A percentile compares a stretch with the other conserved stretches of the same genome.
Conservation (phyloP, 1,140 invertebrate genomes). For the Heliconius himera region DNA sequence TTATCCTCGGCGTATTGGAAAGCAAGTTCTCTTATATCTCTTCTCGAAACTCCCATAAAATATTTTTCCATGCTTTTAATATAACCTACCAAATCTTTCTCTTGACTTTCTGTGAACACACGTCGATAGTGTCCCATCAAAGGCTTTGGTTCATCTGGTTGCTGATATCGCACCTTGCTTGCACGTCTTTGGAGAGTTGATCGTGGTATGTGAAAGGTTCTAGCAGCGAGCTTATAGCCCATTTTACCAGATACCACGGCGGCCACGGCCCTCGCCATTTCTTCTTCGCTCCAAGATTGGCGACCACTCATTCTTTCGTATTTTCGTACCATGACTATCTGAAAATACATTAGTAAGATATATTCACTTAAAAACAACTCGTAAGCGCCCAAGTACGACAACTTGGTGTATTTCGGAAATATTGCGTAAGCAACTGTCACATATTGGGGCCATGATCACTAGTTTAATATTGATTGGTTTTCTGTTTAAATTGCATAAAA, state of each 20-base stretch:
- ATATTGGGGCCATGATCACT: conserved; percentile 36
- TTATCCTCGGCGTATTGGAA: conserved; percentile 77
- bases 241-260: conserved; percentile 79
- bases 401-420: conserved; percentile 26
- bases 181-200: conserved; percentile 74
- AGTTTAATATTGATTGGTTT: not conserved
- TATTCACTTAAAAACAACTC: conserved; percentile 10
- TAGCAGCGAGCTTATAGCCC: conserved; percentile 77
- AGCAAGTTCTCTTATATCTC: conserved; percentile 74
- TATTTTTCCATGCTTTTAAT: conserved; percentile 77
- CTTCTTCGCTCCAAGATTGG: conserved; percentile 78
- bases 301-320: conserved; percentile 80
- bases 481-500: not conserved
- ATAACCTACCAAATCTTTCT: conserved; percentile 74
- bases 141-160: conserved; percentile 71
- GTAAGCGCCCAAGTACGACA: not conserved
- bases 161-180: conserved; percentile 73
- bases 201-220: conserved; percentile 74
- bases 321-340: conserved; percentile 76
- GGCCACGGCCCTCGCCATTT: conserved; percentile 77
- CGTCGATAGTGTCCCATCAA: conserved; percentile 73
- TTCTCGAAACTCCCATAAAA: conserved; percentile 73
- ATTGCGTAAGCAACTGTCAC: conserved; percentile 34
- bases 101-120: conserved; percentile 75
- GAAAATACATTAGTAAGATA: conserved; percentile 42